phyloP scores from a whole-genome alignment of 2,797 vertebrate species.

The Lycodopsis pacificus region DNA sequence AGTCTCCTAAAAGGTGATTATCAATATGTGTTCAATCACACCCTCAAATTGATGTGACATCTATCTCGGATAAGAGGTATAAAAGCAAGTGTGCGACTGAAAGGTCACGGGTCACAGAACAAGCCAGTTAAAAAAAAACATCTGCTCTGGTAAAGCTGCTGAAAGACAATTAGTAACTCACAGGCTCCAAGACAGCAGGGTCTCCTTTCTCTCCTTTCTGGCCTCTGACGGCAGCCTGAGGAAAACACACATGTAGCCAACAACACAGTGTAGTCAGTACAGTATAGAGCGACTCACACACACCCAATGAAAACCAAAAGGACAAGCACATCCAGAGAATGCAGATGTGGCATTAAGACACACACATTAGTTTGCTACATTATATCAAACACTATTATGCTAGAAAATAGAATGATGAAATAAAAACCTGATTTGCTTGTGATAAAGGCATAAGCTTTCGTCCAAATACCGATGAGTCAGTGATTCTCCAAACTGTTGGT shows the following conservation, averaged over 20 bases:
- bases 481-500: slow-evolving; percentile 35
- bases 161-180: slow-evolving; percentile 77
- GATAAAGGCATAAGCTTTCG: slow-evolving; percentile 11
- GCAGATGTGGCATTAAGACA: slow-evolving; percentile 6
- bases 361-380: not conserved
- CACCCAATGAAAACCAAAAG: not conserved
- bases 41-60: not conserved
- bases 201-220: slow-evolving; percentile 94
- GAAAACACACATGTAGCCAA: slow-evolving; percentile 90
- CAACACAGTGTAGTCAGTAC: slow-evolving; percentile 82
- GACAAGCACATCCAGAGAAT: not conserved
- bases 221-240: slow-evolving; percentile 87
- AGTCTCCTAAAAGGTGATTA: not conserved
- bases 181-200: slow-evolving; percentile 91
- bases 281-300: slow-evolving; percentile 60
- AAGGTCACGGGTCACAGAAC: not conserved
- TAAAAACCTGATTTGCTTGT: slow-evolving; percentile 35
- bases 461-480: slow-evolving; percentile 33
- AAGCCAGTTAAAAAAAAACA: not conserved
- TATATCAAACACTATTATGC: not conserved
- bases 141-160: not conserved
- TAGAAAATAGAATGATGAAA: slow-evolving; percentile 10
- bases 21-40: not conserved
- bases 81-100: not conserved
- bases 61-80: not conserved